A percentile compares a stretch with the other conserved stretches of the same genome.
Evolutionary conservation across 2,888 invertebrate species (phyloP).

Genomic region (Chloromyia formosa): DNA sequence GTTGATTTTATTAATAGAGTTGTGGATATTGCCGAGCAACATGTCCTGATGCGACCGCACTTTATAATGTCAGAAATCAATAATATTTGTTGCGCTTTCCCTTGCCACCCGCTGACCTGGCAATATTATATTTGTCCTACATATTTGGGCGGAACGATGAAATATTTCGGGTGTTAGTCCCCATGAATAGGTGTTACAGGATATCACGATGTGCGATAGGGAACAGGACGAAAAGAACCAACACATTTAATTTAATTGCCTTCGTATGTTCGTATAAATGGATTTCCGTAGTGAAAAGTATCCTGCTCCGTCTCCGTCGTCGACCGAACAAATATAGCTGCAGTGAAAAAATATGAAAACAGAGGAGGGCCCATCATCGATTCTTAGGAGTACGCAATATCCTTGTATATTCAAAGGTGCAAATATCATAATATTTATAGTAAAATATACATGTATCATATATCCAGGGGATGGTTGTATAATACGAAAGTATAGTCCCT

Average conservation of each 20-base stretch:
- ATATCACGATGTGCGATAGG: not conserved
- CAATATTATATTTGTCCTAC: too few relatives aligned
- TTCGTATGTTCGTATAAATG: constrained; percentile 47
- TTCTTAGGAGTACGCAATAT: not conserved
- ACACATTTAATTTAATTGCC: constrained; percentile 50
- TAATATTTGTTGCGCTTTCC: too few relatives aligned
- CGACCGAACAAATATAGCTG: too few relatives aligned
- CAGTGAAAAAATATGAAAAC: not conserved
- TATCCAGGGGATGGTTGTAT: not conserved
- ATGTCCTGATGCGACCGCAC: too few relatives aligned
- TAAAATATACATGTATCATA: constrained; percentile 1
- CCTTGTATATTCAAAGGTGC: constrained; percentile 17
- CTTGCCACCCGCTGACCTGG: too few relatives aligned
- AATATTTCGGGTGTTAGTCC: too few relatives aligned
- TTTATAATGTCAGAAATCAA: too few relatives aligned
- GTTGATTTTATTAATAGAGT: too few relatives aligned
- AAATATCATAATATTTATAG: constrained; percentile 8
- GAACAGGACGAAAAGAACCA: constrained; percentile 38
- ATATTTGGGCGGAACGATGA: too few relatives aligned
- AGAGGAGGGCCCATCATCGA: constrained; percentile 3
- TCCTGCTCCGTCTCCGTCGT: not conserved
- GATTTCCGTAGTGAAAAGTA: constrained; percentile 42
- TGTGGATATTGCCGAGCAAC: too few relatives aligned
- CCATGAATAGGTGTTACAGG: constrained; percentile 24
- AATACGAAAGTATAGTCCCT: not conserved